phyloP scores from a whole-genome alignment of 2,797 vertebrate species.

The Falco concolor region DNA sequence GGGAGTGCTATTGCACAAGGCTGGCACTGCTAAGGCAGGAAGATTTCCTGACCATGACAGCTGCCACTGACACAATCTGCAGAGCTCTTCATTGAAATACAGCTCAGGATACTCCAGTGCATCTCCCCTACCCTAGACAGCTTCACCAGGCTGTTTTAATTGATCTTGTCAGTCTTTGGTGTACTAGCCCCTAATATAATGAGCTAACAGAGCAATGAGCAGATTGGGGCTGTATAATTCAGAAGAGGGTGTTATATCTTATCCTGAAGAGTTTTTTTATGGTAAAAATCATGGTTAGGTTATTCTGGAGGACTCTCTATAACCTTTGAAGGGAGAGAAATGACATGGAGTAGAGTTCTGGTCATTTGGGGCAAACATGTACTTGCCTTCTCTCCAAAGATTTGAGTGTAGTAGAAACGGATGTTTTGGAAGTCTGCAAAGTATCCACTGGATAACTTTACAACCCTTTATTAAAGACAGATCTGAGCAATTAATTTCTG shows the following conservation, averaged over 20 bases:
- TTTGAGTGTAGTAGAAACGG: not conserved
- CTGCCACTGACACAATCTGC: not conserved
- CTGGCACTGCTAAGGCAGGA: conserved; percentile 1
- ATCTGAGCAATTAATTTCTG: not conserved
- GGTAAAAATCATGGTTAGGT: not conserved
- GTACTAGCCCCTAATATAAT: not conserved
- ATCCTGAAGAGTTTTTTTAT: not conserved
- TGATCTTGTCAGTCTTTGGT: not conserved
- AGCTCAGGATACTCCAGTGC: not conserved
- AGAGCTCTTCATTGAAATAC: not conserved
- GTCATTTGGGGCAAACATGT: not conserved
- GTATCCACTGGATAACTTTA: not conserved
- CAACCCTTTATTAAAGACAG: not conserved
- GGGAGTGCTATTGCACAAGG: conserved; percentile 24
- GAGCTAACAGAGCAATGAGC: not conserved
- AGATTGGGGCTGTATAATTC: not conserved
- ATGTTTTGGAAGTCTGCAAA: not conserved
- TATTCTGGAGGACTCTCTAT: not conserved
- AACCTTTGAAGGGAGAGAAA: not conserved
- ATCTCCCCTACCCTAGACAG: not conserved
- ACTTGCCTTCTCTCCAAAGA: not conserved
- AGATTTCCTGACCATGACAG: not conserved
- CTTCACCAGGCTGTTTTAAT: conserved; percentile 7
- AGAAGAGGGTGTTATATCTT: not conserved
- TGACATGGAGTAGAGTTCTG: not conserved